These are phyloP conservation scores for Cyprinodon tularosa DNA, from an alignment of 2,113 vertebrate species.

Conservation along the genomic window DNA sequence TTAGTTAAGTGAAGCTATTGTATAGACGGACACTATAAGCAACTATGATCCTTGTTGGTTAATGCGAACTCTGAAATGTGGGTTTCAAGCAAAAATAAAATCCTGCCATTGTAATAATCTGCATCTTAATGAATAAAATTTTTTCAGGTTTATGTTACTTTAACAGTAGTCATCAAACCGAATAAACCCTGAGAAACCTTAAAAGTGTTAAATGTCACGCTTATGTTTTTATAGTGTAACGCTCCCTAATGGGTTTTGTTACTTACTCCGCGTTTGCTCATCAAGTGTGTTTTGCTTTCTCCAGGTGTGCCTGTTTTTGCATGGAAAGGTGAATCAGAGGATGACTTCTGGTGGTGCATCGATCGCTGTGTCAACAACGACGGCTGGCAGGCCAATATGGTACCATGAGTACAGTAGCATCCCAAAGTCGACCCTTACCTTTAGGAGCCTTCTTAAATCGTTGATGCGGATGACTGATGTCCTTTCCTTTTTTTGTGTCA, in stretches of 20 bases:
- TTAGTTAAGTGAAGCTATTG: neutral
- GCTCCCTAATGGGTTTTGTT: conserved; percentile 15
- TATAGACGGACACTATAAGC: neutral
- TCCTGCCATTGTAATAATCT: neutral
- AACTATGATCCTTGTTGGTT: neutral
- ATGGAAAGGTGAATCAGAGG: conserved; percentile 98
- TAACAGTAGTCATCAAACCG: neutral
- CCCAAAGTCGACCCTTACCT: neutral
- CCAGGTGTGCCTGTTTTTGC: conserved; percentile 95
- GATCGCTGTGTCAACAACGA: conserved; percentile 94
- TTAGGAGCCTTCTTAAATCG: neutral
- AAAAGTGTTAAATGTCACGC: conserved; percentile 1
- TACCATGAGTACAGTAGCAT: conserved; percentile 58
- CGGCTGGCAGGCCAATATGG: conserved; percentile 98
- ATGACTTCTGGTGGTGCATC: conserved; percentile 99
- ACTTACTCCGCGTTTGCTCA: neutral
- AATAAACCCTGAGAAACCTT: neutral
- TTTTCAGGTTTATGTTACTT: neutral
- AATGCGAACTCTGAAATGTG: neutral
- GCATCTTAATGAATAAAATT: neutral
- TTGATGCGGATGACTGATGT: neutral
- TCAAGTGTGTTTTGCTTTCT: conserved; percentile 46
- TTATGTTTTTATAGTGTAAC: conserved; percentile 15
- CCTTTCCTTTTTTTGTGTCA: neutral
- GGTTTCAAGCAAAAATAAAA: neutral